These are phyloP conservation scores for Ambastaia sidthimunki DNA, from an alignment of 2,797 vertebrate genomes.

Conservation along the genomic window DNA sequence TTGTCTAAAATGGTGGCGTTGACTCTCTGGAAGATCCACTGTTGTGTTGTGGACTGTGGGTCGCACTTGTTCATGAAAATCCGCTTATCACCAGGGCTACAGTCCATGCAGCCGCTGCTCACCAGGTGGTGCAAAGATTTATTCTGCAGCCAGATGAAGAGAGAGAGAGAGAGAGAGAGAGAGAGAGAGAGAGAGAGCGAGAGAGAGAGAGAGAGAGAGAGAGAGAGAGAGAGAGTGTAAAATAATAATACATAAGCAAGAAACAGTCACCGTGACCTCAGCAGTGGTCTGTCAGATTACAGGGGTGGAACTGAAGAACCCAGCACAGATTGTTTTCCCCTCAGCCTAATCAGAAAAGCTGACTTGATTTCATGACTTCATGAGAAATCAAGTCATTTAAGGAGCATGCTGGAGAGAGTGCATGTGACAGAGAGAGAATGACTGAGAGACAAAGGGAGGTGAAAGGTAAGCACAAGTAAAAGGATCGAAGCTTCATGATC, in stretches of 20 bases:
- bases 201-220: slow-evolving; percentile 53
- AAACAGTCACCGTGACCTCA: slow-evolving; percentile 7
- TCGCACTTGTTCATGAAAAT: slow-evolving; percentile 92
- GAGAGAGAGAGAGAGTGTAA: slow-evolving; percentile 54
- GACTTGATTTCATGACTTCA: slow-evolving; percentile 45
- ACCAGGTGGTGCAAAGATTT: slow-evolving; percentile 87
- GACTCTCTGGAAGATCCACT: slow-evolving; percentile 89
- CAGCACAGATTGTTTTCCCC: background rate
- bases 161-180: slow-evolving; percentile 55
- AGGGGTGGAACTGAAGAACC: slow-evolving; percentile 32
- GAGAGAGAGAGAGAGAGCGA: slow-evolving; percentile 29
- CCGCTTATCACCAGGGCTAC: slow-evolving; percentile 86
- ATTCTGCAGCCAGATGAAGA: slow-evolving; percentile 75
- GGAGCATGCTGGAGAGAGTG: background rate
- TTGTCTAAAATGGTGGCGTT: slow-evolving; percentile 88
- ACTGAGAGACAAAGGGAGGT: background rate
- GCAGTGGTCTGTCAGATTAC: slow-evolving; percentile 51
- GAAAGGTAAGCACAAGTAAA: background rate
- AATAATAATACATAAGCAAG: slow-evolving; percentile 37
- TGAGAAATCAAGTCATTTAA: slow-evolving; percentile 36
- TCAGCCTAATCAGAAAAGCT: slow-evolving; percentile 42
- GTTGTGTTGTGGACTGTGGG: slow-evolving; percentile 86
- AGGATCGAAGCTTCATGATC: background rate
- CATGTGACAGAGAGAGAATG: background rate
- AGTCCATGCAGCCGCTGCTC: slow-evolving; percentile 88